These are phyloP conservation scores for Laspeyria flexula DNA, from an alignment of 2,888 invertebrate species.

Conservation along the genomic window DNA sequence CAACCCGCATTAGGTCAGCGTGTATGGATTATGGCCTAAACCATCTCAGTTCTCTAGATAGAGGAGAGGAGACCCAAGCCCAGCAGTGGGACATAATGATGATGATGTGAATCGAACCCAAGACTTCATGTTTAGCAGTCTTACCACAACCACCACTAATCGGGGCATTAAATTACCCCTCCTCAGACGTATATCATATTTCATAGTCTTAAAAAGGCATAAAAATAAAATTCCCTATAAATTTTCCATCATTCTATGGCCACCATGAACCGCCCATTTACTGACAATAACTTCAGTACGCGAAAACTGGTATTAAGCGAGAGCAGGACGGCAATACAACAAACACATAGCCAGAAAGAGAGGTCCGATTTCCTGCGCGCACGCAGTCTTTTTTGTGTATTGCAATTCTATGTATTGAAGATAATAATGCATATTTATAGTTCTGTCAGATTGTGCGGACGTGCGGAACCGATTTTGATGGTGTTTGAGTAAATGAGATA, in stretches of 20 bases:
- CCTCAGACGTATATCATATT: too few relatives aligned
- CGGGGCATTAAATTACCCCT: too few relatives aligned
- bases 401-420: conserved; percentile 53
- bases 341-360: conserved; percentile 29
- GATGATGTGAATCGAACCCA: too few relatives aligned
- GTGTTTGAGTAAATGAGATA: conserved; percentile 13
- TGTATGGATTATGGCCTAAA: too few relatives aligned
- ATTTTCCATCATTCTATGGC: conserved; percentile 32
- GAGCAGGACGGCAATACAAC: conserved; percentile 43
- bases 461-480: conserved; percentile 44
- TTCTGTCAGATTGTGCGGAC: conserved; percentile 35
- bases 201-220: too few relatives aligned
- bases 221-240: conserved; percentile 21
- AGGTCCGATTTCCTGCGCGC: conserved; percentile 55
- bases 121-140: too few relatives aligned
- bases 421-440: conserved; percentile 41
- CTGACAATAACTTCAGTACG: conserved; percentile 58
- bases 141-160: too few relatives aligned
- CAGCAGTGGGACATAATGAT: too few relatives aligned
- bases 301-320: conserved; percentile 68
- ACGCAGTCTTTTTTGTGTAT: conserved; percentile 56
- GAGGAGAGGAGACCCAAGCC: too few relatives aligned
- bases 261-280: conserved; percentile 47
- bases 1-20: too few relatives aligned
- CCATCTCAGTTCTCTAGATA: too few relatives aligned